Base-by-base conservation (phyloP, 2,888 invertebrate genomes). In the Pristionchus fissidentatus region DNA sequence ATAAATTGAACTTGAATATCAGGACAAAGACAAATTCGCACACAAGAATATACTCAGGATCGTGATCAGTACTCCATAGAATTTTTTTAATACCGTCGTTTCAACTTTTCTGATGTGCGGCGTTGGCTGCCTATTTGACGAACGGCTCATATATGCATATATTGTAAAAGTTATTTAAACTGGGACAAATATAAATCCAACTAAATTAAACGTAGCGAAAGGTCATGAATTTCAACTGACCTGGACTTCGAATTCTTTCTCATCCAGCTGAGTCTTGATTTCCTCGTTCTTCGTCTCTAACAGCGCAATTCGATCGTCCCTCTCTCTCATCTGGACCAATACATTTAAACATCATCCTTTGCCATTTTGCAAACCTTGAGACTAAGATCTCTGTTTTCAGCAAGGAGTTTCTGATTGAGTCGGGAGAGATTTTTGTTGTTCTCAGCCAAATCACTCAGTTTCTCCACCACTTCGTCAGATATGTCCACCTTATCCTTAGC, bases 241-340 rank as follows among this genome's bases (percentile, higher is more conserved):
- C 55, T 73, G 52, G 7, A 83, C 35, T 43, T 83, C 83, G 52
- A 83, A 83, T 5, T 73, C 83, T 35, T 75, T 70, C 57, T 83
- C 83, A 55, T 83, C 83, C 10, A 83, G 55, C 22, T 70, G 52
- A 22, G 55, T 83, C 29, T 29, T 55, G 8, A 83, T 41, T 43
- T 83, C 83, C 57, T 83, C 83, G 13, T 75, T 83, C 75, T 83
- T 83, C 43, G 75, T 75, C 55, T 57, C 57, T 26, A 83, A 49
- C 22, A 83, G 19, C 7, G 73, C 38, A 19, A 73, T 70, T 26
- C 43, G 38, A 41, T 83, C 83, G 13, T 83, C 83, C 29, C n/a
- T 70, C 22, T 83, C 73, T 41, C 41, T 75, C 52, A 55, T 32
- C 83, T 83, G 43, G n/a, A 83, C 55, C 38, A 43, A 2, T n/a